phyloP scores from a whole-genome alignment of 1,140 invertebrate species.

The Trichonephila clavata region DNA sequence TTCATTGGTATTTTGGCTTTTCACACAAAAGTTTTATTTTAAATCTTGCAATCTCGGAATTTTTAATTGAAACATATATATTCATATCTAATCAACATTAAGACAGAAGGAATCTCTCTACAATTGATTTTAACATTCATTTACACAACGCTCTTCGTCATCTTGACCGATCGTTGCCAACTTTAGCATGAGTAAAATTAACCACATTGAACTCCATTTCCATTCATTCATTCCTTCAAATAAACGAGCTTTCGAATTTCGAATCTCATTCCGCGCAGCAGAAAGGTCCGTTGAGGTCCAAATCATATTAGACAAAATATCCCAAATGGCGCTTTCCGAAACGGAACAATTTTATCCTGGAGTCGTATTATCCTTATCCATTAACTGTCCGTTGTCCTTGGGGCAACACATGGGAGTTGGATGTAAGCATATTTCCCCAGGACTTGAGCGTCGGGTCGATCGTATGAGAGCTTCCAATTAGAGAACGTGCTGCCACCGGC shows the following conservation, averaged over 20 bases:
- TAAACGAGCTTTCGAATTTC: not conserved
- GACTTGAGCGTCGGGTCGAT: not conserved
- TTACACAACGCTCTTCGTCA: not conserved
- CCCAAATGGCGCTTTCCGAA: not conserved
- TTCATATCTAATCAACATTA: too few species aligned
- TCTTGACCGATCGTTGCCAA: not conserved
- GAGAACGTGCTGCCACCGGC: slow-evolving; percentile 5
- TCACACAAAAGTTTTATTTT: too few species aligned
- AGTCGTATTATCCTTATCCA: slow-evolving; percentile 31
- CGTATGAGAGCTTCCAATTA: slow-evolving; percentile 21
- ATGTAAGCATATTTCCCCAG: slow-evolving; percentile 22
- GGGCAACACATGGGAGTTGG: not conserved
- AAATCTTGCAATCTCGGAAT: too few species aligned
- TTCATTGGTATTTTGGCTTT: too few species aligned
- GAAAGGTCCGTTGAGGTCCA: not conserved
- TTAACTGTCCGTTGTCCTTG: slow-evolving; percentile 22
- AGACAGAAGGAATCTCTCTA: too few species aligned
- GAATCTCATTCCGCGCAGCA: not conserved
- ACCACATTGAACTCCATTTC: not conserved
- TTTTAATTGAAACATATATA: too few species aligned
- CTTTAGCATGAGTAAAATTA: not conserved
- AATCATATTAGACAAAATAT: slow-evolving; percentile 12
- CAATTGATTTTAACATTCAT: not conserved
- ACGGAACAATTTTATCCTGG: not conserved
- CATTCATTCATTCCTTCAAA: not conserved